Conservation (phyloP, 1,140 invertebrate genomes). For the Steinernema khuongi region DNA sequence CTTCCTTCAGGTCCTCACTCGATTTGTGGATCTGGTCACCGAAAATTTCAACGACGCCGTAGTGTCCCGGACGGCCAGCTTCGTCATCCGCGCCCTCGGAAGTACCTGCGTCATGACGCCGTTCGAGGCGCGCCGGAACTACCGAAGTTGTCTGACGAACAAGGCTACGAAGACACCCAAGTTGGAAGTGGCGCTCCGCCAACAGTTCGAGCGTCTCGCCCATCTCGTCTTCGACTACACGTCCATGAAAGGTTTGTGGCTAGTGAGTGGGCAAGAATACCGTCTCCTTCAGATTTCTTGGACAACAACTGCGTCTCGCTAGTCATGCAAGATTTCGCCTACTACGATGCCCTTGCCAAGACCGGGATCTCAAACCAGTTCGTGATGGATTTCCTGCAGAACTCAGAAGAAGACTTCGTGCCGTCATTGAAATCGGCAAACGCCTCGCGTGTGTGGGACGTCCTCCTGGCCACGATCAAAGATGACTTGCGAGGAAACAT, state of each 20-base stretch:
- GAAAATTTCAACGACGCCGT: not conserved
- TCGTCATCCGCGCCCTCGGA: not conserved
- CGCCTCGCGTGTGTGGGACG: not conserved
- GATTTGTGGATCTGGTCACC: not conserved
- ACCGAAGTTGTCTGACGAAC: not conserved
- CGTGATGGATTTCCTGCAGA: constrained; percentile 1
- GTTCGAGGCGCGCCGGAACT: not conserved
- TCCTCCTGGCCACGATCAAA: not conserved
- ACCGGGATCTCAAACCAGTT: not conserved
- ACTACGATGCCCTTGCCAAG: not conserved
- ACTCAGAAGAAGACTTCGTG: not conserved
- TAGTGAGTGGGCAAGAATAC: not conserved
- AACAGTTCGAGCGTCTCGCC: not conserved
- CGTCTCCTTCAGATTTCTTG: not conserved
- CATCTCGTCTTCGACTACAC: not conserved
- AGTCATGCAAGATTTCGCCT: constrained; percentile 1
- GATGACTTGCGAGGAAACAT: not conserved
- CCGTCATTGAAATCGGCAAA: not conserved
- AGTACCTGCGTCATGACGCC: not conserved
- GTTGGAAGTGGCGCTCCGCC: not conserved
- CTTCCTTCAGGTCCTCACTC: not conserved
- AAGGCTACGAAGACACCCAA: not conserved
- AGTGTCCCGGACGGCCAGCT: not conserved
- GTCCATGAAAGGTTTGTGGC: not conserved
- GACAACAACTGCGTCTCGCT: constrained; percentile 3